Base-by-base conservation (phyloP, 2,797 vertebrate genomes). In the Varecia variegata region DNA sequence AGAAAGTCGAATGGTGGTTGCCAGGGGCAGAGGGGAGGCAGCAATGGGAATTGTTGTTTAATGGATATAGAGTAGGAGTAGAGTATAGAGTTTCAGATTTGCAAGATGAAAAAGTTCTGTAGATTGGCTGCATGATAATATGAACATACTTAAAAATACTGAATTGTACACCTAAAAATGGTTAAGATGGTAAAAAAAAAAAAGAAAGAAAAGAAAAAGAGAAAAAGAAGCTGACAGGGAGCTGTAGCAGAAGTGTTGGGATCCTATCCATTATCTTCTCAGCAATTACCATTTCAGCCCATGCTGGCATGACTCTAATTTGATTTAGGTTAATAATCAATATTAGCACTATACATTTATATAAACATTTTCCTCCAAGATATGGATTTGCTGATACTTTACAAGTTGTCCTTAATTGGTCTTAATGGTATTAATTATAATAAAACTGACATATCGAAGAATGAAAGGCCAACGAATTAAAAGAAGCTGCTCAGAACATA, bases 321-420 rank as follows among this genome's bases (percentile, higher is more conserved):
- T 65, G 65, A 94, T 90, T 35, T 54, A 38, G 62, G 10, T 35
- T 50, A 68, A 90, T 67, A 50, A 43, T 88, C 21, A 71, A 38
- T 82, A 82, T 84, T 54, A 81, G 47, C 54, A 93, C 7, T 38
- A 7, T 52, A 65, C 6, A 80, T 76, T 93, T 84, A 85, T 30
- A 74, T 38, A 92, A 74, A 62, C 47, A 71, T 80, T 88, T 79
- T 87, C 87, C 62, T 93, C 30, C n/a, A 71, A 88, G 65, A 74
- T 30, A n/a, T 88, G 43, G n/a, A 20, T 27, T 95, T 25, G 10
- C 10, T 95, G 47, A 58, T 45, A 93, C 17, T 4, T 95, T 73
- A 88, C 15, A 76, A 70, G 7, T 73, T 56, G 68, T 60, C 94
- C 62, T 94, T 38, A 81, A 81, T 58, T 81, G 50, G 30, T 89